Conservation (phyloP, 2,888 invertebrate species). For the Cheiracanthium punctorium region DNA sequence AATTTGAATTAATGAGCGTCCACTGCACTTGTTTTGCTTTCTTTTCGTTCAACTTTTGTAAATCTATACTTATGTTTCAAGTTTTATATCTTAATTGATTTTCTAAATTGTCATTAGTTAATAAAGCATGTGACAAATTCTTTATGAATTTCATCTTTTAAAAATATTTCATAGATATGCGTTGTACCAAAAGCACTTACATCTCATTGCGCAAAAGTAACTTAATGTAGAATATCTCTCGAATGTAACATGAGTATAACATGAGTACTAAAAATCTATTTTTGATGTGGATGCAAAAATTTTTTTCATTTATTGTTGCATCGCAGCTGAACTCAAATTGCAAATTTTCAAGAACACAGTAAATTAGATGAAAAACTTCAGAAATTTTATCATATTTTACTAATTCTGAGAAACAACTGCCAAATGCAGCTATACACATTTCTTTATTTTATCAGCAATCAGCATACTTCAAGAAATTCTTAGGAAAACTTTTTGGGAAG, state of each 20-base stretch:
- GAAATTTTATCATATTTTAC: not conserved
- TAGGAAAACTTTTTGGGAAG: not conserved
- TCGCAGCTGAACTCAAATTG: not conserved
- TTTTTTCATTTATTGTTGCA: not conserved
- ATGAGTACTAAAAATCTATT: not conserved
- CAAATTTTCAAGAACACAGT: not conserved
- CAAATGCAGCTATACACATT: not conserved
- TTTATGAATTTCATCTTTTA: not conserved
- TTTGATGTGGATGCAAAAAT: not conserved
- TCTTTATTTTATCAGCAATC: not conserved
- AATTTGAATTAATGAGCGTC: too few relatives aligned
- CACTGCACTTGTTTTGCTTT: too few relatives aligned
- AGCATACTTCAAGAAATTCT: not conserved
- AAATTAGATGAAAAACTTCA: not conserved
- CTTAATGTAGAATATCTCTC: not conserved
- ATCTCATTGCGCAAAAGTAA: slow-evolving; percentile 9
- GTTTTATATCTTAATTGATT: not conserved
- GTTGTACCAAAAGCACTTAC: not conserved
- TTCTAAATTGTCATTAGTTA: not conserved
- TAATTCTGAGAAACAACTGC: not conserved
- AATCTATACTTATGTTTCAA: too few relatives aligned
- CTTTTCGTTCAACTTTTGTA: too few relatives aligned
- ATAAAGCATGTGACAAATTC: not conserved
- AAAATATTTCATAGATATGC: not conserved
- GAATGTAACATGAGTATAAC: slow-evolving; percentile 1